Base-by-base conservation (phyloP, 2,113 vertebrate species). In the Sinocyclocheilus maitianheensis region DNA sequence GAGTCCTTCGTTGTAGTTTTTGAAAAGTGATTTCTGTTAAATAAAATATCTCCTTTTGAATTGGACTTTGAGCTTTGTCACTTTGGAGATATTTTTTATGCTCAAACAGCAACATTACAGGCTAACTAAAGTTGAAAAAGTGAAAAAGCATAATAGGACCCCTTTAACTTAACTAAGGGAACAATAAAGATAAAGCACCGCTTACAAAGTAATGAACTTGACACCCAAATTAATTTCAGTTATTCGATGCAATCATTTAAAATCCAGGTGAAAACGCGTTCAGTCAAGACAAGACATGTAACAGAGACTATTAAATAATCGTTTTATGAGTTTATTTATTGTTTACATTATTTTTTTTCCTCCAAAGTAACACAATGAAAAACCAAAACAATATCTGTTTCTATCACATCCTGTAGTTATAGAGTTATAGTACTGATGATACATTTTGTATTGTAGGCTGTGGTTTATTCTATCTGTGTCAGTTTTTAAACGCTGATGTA, bases 401-500 rank as follows among this genome's bases (percentile, higher is more conserved):
- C 77, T 80, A 62, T 60, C 20, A n/a, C 20, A 77, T 16, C 26
- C 9, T 12, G 9, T 51, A 16, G 14, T 53, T 55, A 58, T 22
- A 14, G 30, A 37, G 30, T 71, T 71, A 37, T 1, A 74, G 14
- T n/a, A 46, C 13, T 80, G 37, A 62, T 62, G 8, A 43, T 43
- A 75, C 0, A 37, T 40, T 24, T 60, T 40, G 18, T 40, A 22
- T 40, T 43, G 34, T 14, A 63, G 6, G 24, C 24, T 77, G 3
- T 30, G 53, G 34, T 81, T 65, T 51, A 65, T 4, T 65, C n/a
- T 20, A 6, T 79, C 1, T 34, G 67, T 34, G 30, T 77, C 37
- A 74, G n/a, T 6, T 26, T 58, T 86, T 79, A 87, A 20, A 77
- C 88, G 7, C 85, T 90, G 20, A 89, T 84, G 78, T 72, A 89